These are phyloP conservation scores for Colius striatus DNA, from an alignment of 2,113 vertebrate genomes.

Conservation along the genomic window DNA sequence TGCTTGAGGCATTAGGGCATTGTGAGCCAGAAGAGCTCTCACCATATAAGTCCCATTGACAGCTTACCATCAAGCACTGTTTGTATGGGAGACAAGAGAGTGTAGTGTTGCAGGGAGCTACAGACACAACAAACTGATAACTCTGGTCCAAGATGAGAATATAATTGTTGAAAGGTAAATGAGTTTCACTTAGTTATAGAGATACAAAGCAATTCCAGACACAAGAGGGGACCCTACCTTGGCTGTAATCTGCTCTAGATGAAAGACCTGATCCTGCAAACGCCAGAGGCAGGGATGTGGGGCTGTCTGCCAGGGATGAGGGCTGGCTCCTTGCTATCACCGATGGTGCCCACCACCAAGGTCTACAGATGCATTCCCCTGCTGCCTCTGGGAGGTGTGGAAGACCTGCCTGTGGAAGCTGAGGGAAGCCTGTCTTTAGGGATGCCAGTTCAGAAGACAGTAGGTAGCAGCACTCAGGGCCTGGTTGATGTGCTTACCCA, in stretches of 20 bases:
- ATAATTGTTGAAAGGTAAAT: neutral
- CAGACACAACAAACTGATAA: neutral
- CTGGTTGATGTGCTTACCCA: neutral
- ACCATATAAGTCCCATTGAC: neutral
- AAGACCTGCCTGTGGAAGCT: neutral
- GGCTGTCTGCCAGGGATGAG: neutral
- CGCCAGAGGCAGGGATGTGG: neutral
- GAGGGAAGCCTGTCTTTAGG: neutral
- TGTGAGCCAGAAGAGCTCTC: neutral
- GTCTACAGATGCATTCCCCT: fast-evolving
- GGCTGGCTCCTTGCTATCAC: neutral
- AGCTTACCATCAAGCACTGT: neutral
- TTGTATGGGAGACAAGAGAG: neutral
- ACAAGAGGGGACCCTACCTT: neutral
- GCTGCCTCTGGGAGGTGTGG: neutral
- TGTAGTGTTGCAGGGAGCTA: neutral
- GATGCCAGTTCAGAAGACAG: neutral
- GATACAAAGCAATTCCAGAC: neutral
- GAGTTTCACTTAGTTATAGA: neutral
- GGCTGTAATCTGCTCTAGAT: neutral
- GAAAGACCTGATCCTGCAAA: neutral
- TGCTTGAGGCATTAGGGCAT: neutral
- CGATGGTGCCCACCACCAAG: neutral
- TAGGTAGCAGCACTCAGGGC: neutral
- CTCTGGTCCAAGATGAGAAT: neutral